These are phyloP conservation scores for Limnodromus scolopaceus DNA, from an alignment of 2,797 vertebrate genomes.

Conservation along the genomic window DNA sequence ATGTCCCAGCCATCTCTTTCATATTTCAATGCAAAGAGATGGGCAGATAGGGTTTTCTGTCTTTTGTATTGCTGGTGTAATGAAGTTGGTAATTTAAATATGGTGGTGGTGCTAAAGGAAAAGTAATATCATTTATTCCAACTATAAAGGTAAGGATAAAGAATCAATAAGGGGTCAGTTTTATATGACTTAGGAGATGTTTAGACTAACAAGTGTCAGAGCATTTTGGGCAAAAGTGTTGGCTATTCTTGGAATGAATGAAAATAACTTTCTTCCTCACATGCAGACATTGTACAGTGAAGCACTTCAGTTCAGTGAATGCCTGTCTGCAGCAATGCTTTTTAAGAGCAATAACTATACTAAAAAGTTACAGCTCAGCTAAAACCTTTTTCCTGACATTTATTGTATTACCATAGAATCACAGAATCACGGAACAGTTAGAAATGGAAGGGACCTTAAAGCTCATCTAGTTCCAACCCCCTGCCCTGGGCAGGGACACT, in stretches of 20 bases:
- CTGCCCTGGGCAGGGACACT: not conserved
- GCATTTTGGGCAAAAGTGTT: not conserved
- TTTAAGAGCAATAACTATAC: not conserved
- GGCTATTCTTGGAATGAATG: not conserved
- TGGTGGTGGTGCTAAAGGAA: not conserved
- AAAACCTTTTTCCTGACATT: not conserved
- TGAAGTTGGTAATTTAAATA: not conserved
- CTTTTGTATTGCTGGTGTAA: not conserved
- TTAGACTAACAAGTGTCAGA: not conserved
- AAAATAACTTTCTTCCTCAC: not conserved
- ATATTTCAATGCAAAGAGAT: not conserved
- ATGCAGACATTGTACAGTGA: not conserved
- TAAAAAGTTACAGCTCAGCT: not conserved
- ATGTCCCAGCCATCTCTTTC: not conserved
- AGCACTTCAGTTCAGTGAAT: not conserved
- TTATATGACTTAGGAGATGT: not conserved
- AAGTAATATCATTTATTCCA: not conserved
- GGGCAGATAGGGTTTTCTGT: not conserved
- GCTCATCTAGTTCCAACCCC: not conserved
- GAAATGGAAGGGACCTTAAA: not conserved
- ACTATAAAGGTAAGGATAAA: not conserved
- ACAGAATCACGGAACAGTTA: not conserved
- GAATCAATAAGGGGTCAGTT: not conserved
- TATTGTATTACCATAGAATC: not conserved
- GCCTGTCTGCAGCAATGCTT: not conserved